Evolutionary conservation across 2,888 invertebrate species (phyloP), one percentile per base, ranked within the genome.

Genomic region (Bellardia pandia): DNA sequence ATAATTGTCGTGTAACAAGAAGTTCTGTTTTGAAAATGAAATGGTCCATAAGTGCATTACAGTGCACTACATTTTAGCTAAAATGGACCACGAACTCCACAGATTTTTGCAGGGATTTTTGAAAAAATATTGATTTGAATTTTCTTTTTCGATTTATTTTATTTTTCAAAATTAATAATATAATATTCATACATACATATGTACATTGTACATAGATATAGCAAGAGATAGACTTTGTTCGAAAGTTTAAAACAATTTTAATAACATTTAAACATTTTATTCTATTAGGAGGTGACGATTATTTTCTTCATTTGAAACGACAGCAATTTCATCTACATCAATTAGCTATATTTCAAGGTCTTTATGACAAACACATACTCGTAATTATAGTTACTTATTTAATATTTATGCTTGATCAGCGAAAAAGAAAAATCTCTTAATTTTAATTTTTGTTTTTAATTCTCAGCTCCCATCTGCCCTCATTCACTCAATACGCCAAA

Each of bases 351-450:
- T 75, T 75, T 85, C 87, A 85, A 87, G 87, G 85, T 78, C 87
- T 87, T 82, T 82, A 53, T 60, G 68, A 69, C 72, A 81, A 85
- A 79, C 74, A 76, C 58, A 45, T 62, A 79, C 74, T 71, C 58
- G 37, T 62, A n/a, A 42, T 76, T 72, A 74, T 62, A 82, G 75
- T 76, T 84, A 82, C 69, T 76, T 84, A 74, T 78, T 87, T 78
- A 81, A 83, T 81, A 85, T 51, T 85, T 81, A 69, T 85, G 86
- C 85, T 58, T n/a, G 64, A 85, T 87, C 87, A 87, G 87, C 87
- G 53, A 40, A 71, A 76, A 76, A 64, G 2, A 66, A 76, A 74
- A 64, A 33, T 56, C 30, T 68, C 9, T 16, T 48, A 48, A 23
- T 76, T 62, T 42, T n/a, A 1, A 23, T 37, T 56, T 69, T 51